Evolutionary conservation across 2,888 invertebrate genomes (phyloP), one percentile per base, ranked within the genome.

Genomic region (Catocala nupta): DNA sequence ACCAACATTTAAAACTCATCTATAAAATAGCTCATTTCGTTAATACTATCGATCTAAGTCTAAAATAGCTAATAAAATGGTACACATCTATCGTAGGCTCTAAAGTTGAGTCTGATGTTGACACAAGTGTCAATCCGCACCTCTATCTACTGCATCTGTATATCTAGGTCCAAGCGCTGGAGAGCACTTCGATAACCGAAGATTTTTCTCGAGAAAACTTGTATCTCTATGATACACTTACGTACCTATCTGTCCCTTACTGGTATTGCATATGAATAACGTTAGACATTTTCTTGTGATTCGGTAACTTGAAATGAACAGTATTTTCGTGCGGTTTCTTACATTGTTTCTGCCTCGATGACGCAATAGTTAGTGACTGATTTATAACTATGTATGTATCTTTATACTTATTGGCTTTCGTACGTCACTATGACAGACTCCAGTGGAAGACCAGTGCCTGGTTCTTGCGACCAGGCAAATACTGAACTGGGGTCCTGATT

Each of bases 191-290:
- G 59, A 78, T 78, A 80, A 73, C 65, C 6, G 68, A 65, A 77
- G 83, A 86, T 85, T 84, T 84, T 81, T 85, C 84, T 52, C 33
- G 82, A 79, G 82, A 59, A 65, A 74, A 74, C 72, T 65, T 68
- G 59, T 60, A 55, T 64, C 64, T 71, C 73, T 67, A 68, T 63
- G 67, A 50, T 65, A 52, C 64, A 63, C 55, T 62, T 54, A 49
- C 55, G 36, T 54, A 47, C 57, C 52, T 34, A 56, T 59, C 58
- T 48, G 45, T 42, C 51, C 44, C 52, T 55, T 65, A 59, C 42
- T 50, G 44, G 16, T 42, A 69, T 55, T 45, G 33, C 50, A 60
- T 53, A 51, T 48, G 36, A 63, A 55, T 36, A 57, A 51, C 39
- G 49, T 34, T 55, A 25, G 25, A 25, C 25, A 25, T 25, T 52